Evolutionary conservation across 2,113 vertebrate species (phyloP).

Genomic region (Bubo scandiacus): DNA sequence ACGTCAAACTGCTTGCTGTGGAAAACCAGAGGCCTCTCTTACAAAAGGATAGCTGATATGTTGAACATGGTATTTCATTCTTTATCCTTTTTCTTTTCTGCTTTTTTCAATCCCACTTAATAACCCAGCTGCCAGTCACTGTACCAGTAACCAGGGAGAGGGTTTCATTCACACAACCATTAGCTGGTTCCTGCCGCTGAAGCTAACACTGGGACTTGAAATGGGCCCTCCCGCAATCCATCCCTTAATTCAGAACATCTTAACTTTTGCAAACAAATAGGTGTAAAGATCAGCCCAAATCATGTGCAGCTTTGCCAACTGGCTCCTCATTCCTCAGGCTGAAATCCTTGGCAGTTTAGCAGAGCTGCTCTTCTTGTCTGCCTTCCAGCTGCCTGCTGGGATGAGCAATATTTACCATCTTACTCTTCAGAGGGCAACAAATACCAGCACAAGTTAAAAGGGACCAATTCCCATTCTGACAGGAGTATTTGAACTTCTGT

Average conservation of each 20-base stretch:
- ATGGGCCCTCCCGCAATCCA: neutral
- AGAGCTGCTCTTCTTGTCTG: neutral
- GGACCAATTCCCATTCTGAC: neutral
- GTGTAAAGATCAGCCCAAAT: neutral
- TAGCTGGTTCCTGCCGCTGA: accelerated
- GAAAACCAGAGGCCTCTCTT: neutral
- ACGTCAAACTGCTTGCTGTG: neutral
- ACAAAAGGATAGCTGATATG: neutral
- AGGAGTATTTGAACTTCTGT: slow-evolving; percentile 1
- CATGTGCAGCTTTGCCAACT: neutral
- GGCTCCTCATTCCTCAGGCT: neutral
- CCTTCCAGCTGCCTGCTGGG: slow-evolving; percentile 1
- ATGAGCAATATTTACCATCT: slow-evolving; percentile 8
- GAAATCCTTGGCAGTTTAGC: neutral
- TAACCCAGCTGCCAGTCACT: neutral
- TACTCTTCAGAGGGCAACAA: neutral
- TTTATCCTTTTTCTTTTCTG: neutral
- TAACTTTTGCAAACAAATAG: neutral
- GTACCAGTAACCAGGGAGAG: neutral
- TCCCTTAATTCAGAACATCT: neutral
- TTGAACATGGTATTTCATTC: neutral
- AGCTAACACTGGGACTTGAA: neutral
- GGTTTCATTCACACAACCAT: neutral
- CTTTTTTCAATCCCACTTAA: neutral
- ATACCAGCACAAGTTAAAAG: neutral